Base-by-base conservation (phyloP, 2,888 invertebrate species). In the Polyommatus icarus region DNA sequence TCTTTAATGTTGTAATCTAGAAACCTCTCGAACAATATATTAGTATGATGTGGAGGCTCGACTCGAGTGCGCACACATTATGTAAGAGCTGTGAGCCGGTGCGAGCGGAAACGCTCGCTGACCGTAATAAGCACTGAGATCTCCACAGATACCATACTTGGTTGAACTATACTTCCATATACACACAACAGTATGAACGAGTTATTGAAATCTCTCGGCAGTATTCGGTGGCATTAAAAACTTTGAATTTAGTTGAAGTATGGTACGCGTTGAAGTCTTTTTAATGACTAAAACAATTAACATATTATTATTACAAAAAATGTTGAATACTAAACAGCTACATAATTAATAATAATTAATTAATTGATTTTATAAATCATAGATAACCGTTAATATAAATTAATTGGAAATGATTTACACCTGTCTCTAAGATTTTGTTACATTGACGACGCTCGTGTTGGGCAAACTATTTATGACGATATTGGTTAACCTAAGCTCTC, bases 51-150 rank as follows among this genome's bases (percentile, higher is more conserved):
- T 20, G 20, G 12, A 61, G 61, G 10, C 61, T 59, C 57, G 18
- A 7, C 57, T 59, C 59, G 59, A 59, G 10, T 20, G 20, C 8
- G 59, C 20, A 59, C 59, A 59, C 59, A 4, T 61, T 61, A 61
- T 24, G 61, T 61, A 61, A 61, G 24, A 24, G 61, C 10, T 57
- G 5, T n/a, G 18, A 18, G 57, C 57, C 61, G 61, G 24, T 10
- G 10, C 59, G 24, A 24, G 12, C 24, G 59, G 59, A 61, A 61
- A 61, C 61, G 12, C 61, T 61, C 61, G 24, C 61, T 61, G 61
- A 61, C 61, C 61, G 61, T 61, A 61, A 61, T 61, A 61, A 61
- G 24, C 24, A 8, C 61, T 59, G n/a, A 59, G 59, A 20, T 54
- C 54, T 54, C 54, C 18, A 54, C 54, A 18, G 54, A 54, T 54